phyloP scores from a whole-genome alignment of 2,797 vertebrate species.

The Clarias fuscus region DNA sequence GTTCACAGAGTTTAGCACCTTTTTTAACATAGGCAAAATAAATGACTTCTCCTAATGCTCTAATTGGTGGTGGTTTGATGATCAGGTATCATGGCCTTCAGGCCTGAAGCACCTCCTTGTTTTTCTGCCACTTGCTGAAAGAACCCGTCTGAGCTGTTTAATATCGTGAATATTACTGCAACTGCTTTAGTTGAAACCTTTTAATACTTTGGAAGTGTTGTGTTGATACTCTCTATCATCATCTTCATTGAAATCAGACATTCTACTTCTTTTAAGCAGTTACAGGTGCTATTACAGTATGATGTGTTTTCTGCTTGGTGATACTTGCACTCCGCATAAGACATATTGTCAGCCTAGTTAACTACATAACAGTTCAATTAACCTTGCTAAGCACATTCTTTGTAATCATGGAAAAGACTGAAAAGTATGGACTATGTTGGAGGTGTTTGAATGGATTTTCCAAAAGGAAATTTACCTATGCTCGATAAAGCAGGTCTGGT shows the following conservation, averaged over 20 bases:
- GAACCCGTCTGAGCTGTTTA: constrained; percentile 67
- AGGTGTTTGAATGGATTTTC: not conserved
- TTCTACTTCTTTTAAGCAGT: not conserved
- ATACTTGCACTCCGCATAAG: not conserved
- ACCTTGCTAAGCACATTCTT: not conserved
- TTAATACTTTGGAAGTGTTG: not conserved
- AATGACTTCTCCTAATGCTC: constrained; percentile 76
- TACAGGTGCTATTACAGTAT: no score
- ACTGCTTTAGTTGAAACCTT: constrained; percentile 5
- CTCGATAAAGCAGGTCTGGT: not conserved
- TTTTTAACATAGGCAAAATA: constrained; percentile 74
- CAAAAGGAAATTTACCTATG: not conserved
- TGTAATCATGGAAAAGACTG: not conserved
- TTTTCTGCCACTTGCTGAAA: constrained; percentile 64
- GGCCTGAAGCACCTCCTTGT: constrained; percentile 69
- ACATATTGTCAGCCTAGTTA: not conserved
- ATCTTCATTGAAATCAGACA: not conserved
- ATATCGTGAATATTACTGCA: constrained; percentile 37
- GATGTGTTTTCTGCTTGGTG: no score
- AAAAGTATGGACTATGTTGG: not conserved
- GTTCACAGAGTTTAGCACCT: constrained; percentile 77
- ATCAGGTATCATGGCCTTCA: constrained; percentile 72
- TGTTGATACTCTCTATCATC: not conserved
- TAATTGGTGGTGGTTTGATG: constrained; percentile 77
- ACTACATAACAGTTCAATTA: not conserved